Base-by-base conservation (phyloP, 2,888 invertebrate species). In the Mythimna impura region DNA sequence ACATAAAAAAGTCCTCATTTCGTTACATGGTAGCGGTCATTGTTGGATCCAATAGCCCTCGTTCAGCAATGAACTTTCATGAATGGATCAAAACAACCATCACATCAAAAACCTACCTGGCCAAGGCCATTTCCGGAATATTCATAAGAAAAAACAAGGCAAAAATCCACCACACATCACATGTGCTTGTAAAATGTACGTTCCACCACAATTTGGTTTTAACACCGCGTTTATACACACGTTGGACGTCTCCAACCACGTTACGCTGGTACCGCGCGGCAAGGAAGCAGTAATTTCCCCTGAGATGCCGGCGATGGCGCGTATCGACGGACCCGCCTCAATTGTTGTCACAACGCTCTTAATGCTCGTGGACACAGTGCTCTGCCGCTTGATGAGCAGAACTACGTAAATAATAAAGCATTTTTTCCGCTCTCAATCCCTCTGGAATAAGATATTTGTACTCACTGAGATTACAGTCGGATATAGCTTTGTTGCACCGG, bases 251-350 rank as follows among this genome's bases (percentile, higher is more conserved):
- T 86, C 88, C 86, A 87, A 90, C 90, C 83, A 67, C 85, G 87
- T 89, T 89, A 90, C 82, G 78, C 75, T 60, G 76, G 74, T 72
- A 68, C 79, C 30, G 30, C 73, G 84, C 73, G 75, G 87, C 83
- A 89, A 90, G 91, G 88, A 90, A 88, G 76, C 87, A 80, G 89
- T 93, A 91, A 93, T 93, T 93, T 93, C 93, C 93, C 93, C 68
- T 50, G 92, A 92, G 92, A 90, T 86, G 86, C 71, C 66, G 65
- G 92, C 92, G 92, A 90, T 86, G 86, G 72, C 67, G 65, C 85
- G 88, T 92, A 93, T 93, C 90, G 93, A 92, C 92, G 86, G 87
- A 83, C 87, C 81, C 82, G 87, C 85, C 86, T 88, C 87, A 86
- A 88, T 87, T 89, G 89, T 89, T 88, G 89, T 87, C 86, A 85